These are phyloP conservation scores for Eumacrocentrus americanus DNA, from an alignment of 2,888 invertebrate species.

Conservation along the genomic window DNA sequence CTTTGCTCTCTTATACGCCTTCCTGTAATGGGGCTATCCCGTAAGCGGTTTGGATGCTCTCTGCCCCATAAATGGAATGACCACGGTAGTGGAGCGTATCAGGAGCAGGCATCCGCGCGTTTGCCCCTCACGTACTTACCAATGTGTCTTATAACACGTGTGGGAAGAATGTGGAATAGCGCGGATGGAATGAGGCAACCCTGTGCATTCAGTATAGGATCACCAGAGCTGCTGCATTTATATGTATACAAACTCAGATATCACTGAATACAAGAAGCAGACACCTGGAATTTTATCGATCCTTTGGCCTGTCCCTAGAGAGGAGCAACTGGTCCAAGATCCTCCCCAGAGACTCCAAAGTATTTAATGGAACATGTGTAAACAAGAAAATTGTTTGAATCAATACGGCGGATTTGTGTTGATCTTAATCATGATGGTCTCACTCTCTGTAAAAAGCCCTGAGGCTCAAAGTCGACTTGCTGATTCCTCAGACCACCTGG, in stretches of 20 bases:
- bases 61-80: constrained; percentile 53
- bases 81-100: constrained; percentile 46
- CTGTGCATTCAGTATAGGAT: constrained; percentile 34
- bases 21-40: constrained; percentile 40
- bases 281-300: too few relatives aligned
- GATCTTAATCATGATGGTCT: too few relatives aligned
- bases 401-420: too few relatives aligned
- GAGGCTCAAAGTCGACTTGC: neutral
- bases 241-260: neutral
- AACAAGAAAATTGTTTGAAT: too few relatives aligned
- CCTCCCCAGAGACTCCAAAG: too few relatives aligned
- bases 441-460: too few relatives aligned
- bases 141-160: constrained; percentile 56
- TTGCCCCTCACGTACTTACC: constrained; percentile 46
- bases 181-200: constrained; percentile 56
- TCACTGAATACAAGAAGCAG: too few relatives aligned
- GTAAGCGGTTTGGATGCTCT: constrained; percentile 55
- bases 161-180: constrained; percentile 60
- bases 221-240: neutral
- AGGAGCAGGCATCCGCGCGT: constrained; percentile 48
- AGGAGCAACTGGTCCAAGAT: too few relatives aligned
- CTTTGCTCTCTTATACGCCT: constrained; percentile 30
- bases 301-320: too few relatives aligned
- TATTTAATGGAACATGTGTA: too few relatives aligned
- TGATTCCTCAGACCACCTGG: neutral